Evolutionary conservation across 2,888 invertebrate species (phyloP).

Genomic region (Aethes cnicana): DNA sequence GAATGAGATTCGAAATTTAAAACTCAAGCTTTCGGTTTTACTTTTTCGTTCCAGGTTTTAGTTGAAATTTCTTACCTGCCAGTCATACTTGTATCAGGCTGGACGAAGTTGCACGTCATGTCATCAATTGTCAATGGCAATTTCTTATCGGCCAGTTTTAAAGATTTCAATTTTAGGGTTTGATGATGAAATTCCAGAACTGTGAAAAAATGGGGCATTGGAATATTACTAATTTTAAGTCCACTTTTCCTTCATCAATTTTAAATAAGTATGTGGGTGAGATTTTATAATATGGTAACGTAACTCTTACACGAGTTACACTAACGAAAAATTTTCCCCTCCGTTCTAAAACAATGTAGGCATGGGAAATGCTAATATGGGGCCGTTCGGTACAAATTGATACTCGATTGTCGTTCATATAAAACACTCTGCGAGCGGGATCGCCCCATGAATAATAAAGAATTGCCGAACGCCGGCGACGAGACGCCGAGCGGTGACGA

Average conservation of each 20-base stretch:
- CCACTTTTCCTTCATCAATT: too few relatives aligned
- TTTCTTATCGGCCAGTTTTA: too few relatives aligned
- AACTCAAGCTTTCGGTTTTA: too few relatives aligned
- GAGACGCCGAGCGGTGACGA: slow-evolving; percentile 40
- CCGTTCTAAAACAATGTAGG: slow-evolving; percentile 68
- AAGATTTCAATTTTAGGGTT: too few relatives aligned
- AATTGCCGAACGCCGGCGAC: slow-evolving; percentile 68
- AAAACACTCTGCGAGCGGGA: slow-evolving; percentile 79
- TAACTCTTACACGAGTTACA: slow-evolving; percentile 14
- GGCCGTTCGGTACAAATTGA: slow-evolving; percentile 78
- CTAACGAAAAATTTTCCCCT: slow-evolving; percentile 36
- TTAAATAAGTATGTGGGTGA: not conserved
- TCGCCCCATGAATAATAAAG: slow-evolving; percentile 81
- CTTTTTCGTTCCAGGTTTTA: not conserved
- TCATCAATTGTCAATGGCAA: too few relatives aligned
- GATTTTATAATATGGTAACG: not conserved
- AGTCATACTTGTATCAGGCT: too few relatives aligned
- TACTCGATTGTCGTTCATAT: slow-evolving; percentile 83
- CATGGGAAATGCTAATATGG: slow-evolving; percentile 75
- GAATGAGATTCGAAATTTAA: slow-evolving; percentile 16
- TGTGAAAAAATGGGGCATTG: too few relatives aligned
- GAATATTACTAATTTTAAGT: not conserved
- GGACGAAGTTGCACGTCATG: too few relatives aligned
- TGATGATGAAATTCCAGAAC: too few relatives aligned
- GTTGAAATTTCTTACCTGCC: not conserved